Conservation (phyloP, 2,113 vertebrate genomes). For the Psittacula cyanocephala region DNA sequence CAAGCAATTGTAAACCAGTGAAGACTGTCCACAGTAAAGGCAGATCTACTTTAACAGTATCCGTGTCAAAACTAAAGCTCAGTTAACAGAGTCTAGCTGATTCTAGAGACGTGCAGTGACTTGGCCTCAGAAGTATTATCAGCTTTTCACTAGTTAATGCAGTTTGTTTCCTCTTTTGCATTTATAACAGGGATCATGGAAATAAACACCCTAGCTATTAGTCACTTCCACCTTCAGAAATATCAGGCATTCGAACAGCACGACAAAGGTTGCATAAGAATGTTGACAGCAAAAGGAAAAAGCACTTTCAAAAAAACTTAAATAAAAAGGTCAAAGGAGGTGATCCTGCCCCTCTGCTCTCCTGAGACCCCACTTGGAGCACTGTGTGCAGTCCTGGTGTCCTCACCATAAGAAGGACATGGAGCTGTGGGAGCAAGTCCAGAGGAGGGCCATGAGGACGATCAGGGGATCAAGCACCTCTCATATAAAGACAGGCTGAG, state of each 20-base stretch:
- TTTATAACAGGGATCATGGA: not conserved
- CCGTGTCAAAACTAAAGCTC: not conserved
- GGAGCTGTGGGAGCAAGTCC: not conserved
- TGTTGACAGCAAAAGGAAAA: not conserved
- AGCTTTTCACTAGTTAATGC: not conserved
- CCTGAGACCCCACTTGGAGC: not conserved
- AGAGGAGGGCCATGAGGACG: not conserved
- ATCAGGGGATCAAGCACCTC: not conserved
- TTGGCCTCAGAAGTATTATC: not conserved
- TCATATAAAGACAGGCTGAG: not conserved
- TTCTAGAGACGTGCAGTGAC: not conserved
- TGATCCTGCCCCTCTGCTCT: not conserved
- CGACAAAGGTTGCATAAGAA: not conserved
- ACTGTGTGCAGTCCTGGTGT: not conserved
- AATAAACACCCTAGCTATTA: constrained; percentile 42
- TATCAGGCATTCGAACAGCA: not conserved
- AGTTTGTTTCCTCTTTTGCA: not conserved
- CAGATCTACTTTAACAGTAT: not conserved
- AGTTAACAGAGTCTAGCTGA: not conserved
- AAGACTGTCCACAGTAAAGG: not conserved
- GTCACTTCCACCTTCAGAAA: constrained; percentile 58
- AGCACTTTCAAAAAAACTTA: not conserved
- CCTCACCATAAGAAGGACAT: not conserved
- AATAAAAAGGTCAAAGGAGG: not conserved
- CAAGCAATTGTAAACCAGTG: not conserved